A percentile compares a stretch with the other conserved stretches of the same genome.
Evolutionary conservation across 2,797 vertebrate genomes (phyloP).

Genomic region (Thripadectes ignobilis): DNA sequence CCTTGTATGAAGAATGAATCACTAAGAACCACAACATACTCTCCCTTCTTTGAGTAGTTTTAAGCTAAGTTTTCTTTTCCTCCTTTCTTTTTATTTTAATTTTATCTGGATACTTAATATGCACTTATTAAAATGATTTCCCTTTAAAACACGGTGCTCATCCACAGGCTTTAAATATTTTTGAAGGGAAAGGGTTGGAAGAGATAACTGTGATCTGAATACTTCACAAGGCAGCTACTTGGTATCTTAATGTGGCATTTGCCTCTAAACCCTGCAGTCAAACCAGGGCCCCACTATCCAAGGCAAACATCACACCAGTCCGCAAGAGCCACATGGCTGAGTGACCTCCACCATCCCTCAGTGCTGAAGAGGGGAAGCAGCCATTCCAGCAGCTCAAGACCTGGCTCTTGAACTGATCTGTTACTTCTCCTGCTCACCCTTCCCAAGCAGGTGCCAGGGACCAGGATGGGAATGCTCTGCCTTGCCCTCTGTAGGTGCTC

Average conservation of each 20-base stretch:
- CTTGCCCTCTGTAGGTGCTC: background rate
- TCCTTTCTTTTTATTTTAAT: background rate
- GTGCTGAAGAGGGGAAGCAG: background rate
- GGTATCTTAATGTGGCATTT: background rate
- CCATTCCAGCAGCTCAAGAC: background rate
- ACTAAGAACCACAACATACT: background rate
- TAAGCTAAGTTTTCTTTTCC: background rate
- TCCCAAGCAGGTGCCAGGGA: background rate
- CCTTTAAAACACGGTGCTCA: background rate
- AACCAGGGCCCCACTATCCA: background rate
- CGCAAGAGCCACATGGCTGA: background rate
- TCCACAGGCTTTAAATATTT: background rate
- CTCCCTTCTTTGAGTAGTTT: background rate
- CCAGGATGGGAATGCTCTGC: background rate
- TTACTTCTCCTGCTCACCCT: background rate
- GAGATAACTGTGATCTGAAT: background rate
- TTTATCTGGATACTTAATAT: background rate
- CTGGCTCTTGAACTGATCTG: background rate
- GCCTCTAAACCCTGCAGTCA: background rate
- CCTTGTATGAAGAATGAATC: constrained; percentile 26
- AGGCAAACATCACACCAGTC: background rate
- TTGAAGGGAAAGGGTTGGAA: background rate
- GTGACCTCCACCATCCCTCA: fast-evolving
- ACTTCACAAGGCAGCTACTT: background rate
- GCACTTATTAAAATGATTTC: background rate